A percentile compares a stretch with the other conserved stretches of the same genome.
Evolutionary conservation across 2,797 vertebrate species (phyloP).

Genomic region (Eutrigla gurnardus): DNA sequence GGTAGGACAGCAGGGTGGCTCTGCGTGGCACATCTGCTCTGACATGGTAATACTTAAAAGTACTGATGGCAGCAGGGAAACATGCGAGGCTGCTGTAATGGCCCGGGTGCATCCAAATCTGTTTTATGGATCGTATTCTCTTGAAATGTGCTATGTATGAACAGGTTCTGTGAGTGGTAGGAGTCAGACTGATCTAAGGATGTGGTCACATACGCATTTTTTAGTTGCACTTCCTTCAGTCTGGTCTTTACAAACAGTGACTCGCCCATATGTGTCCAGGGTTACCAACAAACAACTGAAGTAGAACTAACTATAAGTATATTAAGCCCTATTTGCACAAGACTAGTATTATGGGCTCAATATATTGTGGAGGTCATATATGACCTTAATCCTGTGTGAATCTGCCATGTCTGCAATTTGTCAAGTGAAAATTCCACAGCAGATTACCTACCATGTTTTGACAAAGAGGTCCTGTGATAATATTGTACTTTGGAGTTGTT

Average conservation of each 20-base stretch:
- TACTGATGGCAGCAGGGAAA: constrained; percentile 31
- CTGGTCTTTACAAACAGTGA: neutral
- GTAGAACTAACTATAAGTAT: neutral
- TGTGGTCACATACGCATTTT: neutral
- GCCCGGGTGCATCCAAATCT: neutral
- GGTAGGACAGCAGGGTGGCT: constrained; percentile 48
- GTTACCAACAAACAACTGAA: neutral
- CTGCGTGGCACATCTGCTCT: constrained; percentile 44
- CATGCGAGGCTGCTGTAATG: constrained; percentile 17
- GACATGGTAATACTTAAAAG: constrained; percentile 40
- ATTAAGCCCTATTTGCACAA: neutral
- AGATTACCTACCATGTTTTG: neutral
- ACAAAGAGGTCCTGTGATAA: neutral
- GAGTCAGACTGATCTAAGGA: neutral
- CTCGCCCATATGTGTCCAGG: constrained; percentile 21
- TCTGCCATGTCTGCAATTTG: neutral
- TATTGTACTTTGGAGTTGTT: neutral
- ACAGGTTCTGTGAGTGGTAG: constrained; percentile 10
- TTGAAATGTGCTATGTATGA: neutral
- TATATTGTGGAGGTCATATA: neutral
- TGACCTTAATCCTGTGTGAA: neutral
- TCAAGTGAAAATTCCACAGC: neutral
- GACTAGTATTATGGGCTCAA: neutral
- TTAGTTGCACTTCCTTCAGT: neutral
- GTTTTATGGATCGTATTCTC: neutral